phyloP scores from a whole-genome alignment of 92 coral and sea anemone genomes.

The Chrysogorgia sp. region DNA sequence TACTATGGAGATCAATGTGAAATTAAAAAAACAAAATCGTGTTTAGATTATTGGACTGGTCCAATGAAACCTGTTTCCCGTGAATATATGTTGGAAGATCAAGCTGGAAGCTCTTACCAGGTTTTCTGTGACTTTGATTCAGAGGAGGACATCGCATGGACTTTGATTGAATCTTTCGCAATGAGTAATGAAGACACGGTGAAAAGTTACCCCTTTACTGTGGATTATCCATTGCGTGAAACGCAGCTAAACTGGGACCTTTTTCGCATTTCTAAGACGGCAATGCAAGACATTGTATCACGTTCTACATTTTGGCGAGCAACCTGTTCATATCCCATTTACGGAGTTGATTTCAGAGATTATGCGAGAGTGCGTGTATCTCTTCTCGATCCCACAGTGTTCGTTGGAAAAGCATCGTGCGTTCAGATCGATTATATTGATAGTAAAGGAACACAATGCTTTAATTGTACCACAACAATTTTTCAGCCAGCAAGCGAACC shows the following conservation, averaged over 20 bases:
- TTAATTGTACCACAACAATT: neutral
- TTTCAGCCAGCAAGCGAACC: neutral
- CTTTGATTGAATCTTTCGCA: neutral
- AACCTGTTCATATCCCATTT: slow-evolving; percentile 11
- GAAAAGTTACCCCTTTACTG: neutral
- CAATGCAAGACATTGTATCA: neutral
- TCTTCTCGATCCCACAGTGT: neutral
- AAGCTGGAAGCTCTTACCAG: neutral
- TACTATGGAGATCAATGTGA: slow-evolving; percentile 22
- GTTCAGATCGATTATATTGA: neutral
- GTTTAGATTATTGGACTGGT: slow-evolving; percentile 5
- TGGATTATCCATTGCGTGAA: slow-evolving; percentile 10
- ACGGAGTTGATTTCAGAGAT: slow-evolving; percentile 23
- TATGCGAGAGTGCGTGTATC: slow-evolving; percentile 5
- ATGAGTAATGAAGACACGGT: neutral
- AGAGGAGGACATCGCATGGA: slow-evolving; percentile 18
- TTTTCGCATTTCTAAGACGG: neutral
- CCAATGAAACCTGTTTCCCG: slow-evolving; percentile 9
- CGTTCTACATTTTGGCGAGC: slow-evolving; percentile 25
- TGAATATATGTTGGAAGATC: neutral
- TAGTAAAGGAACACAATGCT: neutral
- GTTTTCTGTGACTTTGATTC: slow-evolving; percentile 31
- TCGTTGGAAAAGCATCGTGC: neutral
- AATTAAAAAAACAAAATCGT: neutral
- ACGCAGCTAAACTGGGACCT: slow-evolving; percentile 8